Evolutionary conservation across 2,888 invertebrate species (phyloP).

Genomic region (Drosophila anomelani): DNA sequence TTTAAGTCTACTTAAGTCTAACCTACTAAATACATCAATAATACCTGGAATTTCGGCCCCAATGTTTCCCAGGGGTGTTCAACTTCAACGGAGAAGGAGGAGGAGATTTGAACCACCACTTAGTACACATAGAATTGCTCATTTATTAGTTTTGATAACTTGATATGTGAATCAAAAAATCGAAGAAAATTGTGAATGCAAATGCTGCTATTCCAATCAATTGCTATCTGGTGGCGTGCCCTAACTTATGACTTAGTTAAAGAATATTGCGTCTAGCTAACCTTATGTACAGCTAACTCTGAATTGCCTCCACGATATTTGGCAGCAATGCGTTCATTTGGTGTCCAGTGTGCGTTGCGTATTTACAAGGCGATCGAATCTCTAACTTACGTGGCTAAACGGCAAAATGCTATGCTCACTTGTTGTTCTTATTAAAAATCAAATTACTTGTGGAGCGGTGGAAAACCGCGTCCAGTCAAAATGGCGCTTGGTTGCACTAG

Average conservation of each 20-base stretch:
- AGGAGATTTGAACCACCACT: constrained; percentile 7
- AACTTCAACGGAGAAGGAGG: not conserved
- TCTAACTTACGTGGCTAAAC: constrained; percentile 23
- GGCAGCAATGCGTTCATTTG: constrained; percentile 35
- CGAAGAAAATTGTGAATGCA: constrained; percentile 37
- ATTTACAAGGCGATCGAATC: constrained; percentile 42
- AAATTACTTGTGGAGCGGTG: constrained; percentile 23
- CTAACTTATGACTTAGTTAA: constrained; percentile 46
- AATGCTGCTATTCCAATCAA: constrained; percentile 14
- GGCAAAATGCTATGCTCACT: constrained; percentile 36
- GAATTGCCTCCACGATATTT: constrained; percentile 23
- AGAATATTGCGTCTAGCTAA: constrained; percentile 40
- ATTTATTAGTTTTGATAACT: constrained; percentile 50
- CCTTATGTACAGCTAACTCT: constrained; percentile 27
- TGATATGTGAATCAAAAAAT: constrained; percentile 46
- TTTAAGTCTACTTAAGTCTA: constrained; percentile 66
- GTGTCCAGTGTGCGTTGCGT: constrained; percentile 38
- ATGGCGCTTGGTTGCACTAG: constrained; percentile 46
- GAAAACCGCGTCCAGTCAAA: constrained; percentile 26
- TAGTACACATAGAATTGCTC: constrained; percentile 48
- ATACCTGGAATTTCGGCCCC: constrained; percentile 42
- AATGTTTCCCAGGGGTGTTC: constrained; percentile 18
- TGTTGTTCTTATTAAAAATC: constrained; percentile 14
- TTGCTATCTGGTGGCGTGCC: constrained; percentile 32
- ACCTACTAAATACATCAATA: constrained; percentile 41